Evolutionary conservation across 2,113 vertebrate species (phyloP).

Genomic region (Albula glossodonta): DNA sequence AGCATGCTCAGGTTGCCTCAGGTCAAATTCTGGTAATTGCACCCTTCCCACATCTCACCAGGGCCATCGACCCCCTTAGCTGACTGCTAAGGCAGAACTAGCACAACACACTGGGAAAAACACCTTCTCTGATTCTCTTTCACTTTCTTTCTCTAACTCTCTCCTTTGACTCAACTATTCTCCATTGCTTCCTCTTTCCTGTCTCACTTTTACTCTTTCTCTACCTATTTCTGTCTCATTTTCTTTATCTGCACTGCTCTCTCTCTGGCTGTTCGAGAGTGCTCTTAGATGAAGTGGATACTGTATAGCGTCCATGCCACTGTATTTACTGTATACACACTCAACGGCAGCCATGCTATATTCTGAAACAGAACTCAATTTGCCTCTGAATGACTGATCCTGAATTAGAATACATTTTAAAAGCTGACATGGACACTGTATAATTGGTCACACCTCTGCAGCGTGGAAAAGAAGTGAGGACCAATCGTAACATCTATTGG

Average conservation of each 20-base stretch:
- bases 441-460: too few relatives aligned
- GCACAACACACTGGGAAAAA: not conserved
- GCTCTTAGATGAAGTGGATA: too few relatives aligned
- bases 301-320: too few relatives aligned
- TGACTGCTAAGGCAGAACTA: too few relatives aligned
- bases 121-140: not conserved
- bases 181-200: not conserved
- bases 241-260: too few relatives aligned
- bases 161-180: not conserved
- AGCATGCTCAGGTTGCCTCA: not conserved
- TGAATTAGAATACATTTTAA: not conserved
- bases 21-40: not conserved
- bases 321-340: too few relatives aligned
- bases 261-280: not conserved
- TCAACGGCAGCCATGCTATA: too few relatives aligned
- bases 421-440: too few relatives aligned
- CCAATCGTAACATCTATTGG: too few relatives aligned
- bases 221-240: not conserved
- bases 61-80: too few relatives aligned
- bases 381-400: not conserved
- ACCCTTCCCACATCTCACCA: not conserved
- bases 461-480: too few relatives aligned
- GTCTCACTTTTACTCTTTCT: not conserved
- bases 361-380: too few relatives aligned
- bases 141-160: not conserved